phyloP scores from a whole-genome alignment of 2,797 vertebrate genomes.

The Takifugu ocellatus region DNA sequence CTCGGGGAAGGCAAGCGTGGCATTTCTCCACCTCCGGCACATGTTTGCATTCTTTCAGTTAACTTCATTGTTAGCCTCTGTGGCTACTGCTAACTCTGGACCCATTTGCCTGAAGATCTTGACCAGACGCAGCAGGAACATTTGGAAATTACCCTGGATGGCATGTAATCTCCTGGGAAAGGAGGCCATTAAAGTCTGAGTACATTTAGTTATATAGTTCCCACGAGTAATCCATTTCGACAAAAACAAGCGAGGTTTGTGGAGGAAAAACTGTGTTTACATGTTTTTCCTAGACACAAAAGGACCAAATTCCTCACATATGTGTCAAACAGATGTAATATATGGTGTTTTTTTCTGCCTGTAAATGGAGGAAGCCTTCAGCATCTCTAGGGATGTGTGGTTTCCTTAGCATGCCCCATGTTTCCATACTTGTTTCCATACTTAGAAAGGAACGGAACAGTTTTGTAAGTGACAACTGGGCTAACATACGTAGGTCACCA shows the following conservation, averaged over 20 bases:
- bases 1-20: not conserved
- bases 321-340: too few species aligned
- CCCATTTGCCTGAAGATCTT: not conserved
- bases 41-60: not conserved
- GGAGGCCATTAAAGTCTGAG: not conserved
- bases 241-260: not conserved
- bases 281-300: too few species aligned
- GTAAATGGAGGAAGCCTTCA: too few species aligned
- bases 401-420: too few species aligned
- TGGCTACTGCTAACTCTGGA: not conserved
- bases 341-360: too few species aligned
- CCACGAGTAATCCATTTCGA: slow-evolving; percentile 2
- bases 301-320: too few species aligned
- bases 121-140: not conserved
- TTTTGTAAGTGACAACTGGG: too few species aligned
- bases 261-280: not conserved
- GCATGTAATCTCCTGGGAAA: not conserved
- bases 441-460: too few species aligned
- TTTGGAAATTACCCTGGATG: not conserved
- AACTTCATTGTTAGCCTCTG: too few species aligned
- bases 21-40: not conserved
- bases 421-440: too few species aligned
- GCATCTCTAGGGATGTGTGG: too few species aligned
- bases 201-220: not conserved
- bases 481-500: too few species aligned